Evolutionary conservation across 2,888 invertebrate genomes (phyloP).

Genomic region (Mesoligia furuncula): DNA sequence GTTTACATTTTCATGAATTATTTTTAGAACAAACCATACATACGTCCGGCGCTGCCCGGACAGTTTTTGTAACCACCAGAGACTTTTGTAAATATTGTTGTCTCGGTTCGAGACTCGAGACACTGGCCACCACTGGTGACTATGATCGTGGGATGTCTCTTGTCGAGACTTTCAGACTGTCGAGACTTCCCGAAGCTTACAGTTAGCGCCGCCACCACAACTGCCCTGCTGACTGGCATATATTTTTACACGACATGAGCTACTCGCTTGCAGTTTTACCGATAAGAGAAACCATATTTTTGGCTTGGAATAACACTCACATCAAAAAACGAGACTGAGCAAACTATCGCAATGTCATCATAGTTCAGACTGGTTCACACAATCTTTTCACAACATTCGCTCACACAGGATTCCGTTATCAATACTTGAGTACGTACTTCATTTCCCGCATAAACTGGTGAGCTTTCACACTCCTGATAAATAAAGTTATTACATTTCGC

Average conservation of each 20-base stretch:
- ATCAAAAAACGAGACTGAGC: background rate
- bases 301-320: background rate
- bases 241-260: background rate
- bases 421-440: slow-evolving; percentile 4
- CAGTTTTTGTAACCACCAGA: too few species aligned
- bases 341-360: background rate
- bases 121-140: too few species aligned
- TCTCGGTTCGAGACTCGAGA: too few species aligned
- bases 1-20: too few species aligned
- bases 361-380: background rate
- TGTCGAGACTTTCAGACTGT: background rate
- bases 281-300: background rate
- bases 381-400: slow-evolving; percentile 2
- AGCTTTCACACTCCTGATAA: slow-evolving; percentile 20
- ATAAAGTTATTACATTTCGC: slow-evolving; percentile 21
- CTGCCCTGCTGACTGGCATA: background rate
- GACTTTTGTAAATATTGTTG: too few species aligned
- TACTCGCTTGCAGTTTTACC: background rate
- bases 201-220: too few species aligned
- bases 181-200: background rate
- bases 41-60: too few species aligned
- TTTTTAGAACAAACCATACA: too few species aligned
- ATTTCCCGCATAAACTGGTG: background rate
- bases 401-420: background rate
- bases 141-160: background rate